A percentile compares a stretch with the other conserved stretches of the same genome.
phyloP scores from a whole-genome alignment of 2,888 invertebrate species.

The Brachycybe producta region DNA sequence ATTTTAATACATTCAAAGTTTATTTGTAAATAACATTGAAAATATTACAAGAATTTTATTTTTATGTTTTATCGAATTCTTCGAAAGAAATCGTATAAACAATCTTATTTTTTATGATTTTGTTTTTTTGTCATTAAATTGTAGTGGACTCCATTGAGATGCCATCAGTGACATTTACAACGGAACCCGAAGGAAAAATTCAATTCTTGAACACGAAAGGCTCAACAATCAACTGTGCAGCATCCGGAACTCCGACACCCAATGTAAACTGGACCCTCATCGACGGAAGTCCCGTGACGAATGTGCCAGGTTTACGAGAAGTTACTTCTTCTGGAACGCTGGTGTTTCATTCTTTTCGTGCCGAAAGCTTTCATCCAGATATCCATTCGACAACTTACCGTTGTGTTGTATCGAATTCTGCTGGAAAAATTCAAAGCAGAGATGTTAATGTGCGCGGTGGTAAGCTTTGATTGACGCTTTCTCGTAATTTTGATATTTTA shows the following conservation, averaged over 20 bases:
- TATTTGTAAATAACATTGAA: too few relatives aligned
- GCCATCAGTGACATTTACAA: too few relatives aligned
- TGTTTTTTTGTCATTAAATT: too few relatives aligned
- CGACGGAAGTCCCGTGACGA: slow-evolving; percentile 26
- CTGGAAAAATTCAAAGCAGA: slow-evolving; percentile 24
- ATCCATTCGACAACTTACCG: slow-evolving; percentile 25
- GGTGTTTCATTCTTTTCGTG: slow-evolving; percentile 24
- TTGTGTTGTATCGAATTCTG: slow-evolving; percentile 23
- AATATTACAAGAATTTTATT: too few relatives aligned
- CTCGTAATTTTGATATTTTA: background rate
- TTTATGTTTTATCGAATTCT: too few relatives aligned
- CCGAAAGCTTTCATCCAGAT: slow-evolving; percentile 21
- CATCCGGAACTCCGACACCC: too few relatives aligned
- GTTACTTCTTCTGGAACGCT: slow-evolving; percentile 24
- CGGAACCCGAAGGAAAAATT: too few relatives aligned
- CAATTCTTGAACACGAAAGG: too few relatives aligned
- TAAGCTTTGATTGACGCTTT: slow-evolving; percentile 13
- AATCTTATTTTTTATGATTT: too few relatives aligned
- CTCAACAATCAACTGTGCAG: slow-evolving; percentile 28
- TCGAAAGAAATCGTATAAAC: too few relatives aligned
- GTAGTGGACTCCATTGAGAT: too few relatives aligned
- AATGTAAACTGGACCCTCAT: slow-evolving; percentile 27
- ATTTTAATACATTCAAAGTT: too few relatives aligned
- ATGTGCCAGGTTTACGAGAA: slow-evolving; percentile 25
- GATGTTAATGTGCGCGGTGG: slow-evolving; percentile 25